These are phyloP conservation scores for Drosophila suzukii DNA, from an alignment of 1,140 invertebrate genomes.

Conservation along the genomic window DNA sequence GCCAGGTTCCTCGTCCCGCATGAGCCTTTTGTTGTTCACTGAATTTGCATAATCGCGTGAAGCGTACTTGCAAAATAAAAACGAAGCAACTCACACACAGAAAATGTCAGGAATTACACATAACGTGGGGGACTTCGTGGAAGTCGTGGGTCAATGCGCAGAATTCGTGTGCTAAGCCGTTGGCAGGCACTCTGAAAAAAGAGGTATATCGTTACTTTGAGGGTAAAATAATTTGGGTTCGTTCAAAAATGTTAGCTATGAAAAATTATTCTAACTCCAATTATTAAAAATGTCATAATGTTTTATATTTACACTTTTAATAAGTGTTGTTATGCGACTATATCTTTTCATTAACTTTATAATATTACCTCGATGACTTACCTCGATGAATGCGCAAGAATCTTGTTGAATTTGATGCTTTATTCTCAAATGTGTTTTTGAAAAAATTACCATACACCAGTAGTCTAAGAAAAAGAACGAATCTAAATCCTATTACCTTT, in stretches of 20 bases:
- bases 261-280: not conserved
- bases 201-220: not conserved
- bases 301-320: too few relatives aligned
- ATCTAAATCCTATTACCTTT: too few relatives aligned
- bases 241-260: not conserved
- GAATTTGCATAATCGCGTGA: slow-evolving; percentile 80
- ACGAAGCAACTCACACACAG: slow-evolving; percentile 53
- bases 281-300: too few relatives aligned
- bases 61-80: slow-evolving; percentile 82
- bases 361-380: too few relatives aligned
- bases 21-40: slow-evolving; percentile 48
- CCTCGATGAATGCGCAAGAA: too few relatives aligned
- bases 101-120: slow-evolving; percentile 79
- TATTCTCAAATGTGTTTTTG: too few relatives aligned
- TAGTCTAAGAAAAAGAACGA: too few relatives aligned
- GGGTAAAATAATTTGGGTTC: too few relatives aligned
- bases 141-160: slow-evolving; percentile 61
- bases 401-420: too few relatives aligned
- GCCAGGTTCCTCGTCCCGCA: slow-evolving; percentile 20
- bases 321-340: too few relatives aligned
- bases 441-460: too few relatives aligned
- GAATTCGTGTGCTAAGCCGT: slow-evolving; percentile 57
- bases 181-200: not conserved
- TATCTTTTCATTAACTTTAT: too few relatives aligned
- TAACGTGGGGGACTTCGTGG: slow-evolving; percentile 48